Evolutionary conservation across 1,140 invertebrate species (phyloP), one percentile per base, ranked within the genome.

Genomic region (Rhagoletis zephyria): DNA sequence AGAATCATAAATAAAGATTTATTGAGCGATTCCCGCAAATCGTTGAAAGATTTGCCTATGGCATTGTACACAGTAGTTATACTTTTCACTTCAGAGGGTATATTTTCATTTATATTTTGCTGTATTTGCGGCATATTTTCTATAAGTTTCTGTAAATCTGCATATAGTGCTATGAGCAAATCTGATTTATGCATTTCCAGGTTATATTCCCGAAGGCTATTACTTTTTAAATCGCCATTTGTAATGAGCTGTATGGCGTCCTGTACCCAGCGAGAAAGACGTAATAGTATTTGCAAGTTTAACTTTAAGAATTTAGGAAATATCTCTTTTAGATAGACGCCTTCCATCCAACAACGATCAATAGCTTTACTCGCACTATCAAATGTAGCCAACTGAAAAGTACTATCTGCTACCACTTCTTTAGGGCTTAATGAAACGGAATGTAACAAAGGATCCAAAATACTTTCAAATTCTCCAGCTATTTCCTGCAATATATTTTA

Each of bases 231-330:
- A n/a, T 30, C 40, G 0, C 89, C 88, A 2, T 88, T 70, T 9
- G 85, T 56, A 9, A 90, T 93, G 14, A 89, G 19, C 88, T 93
- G 92, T 30, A 94, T 87, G 6, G 92, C 91, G 88, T 90, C 92
- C 61, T 93, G 91, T 45, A 95, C 94, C 96, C 97, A 98, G 16
- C 94, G 95, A 45, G 94, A 93, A 92, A 97, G 97, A 89, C 97
- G 95, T 48, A 96, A 95, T 42, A 97, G 89, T 51, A 98, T 94
- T 94, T 98, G 97, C 48, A 98, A 93, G 74, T 95, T 96, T 6
- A 98, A 94, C 93, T 98, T 98, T 95, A 97, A 98, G 93, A 98
- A 98, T 90, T 96, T 96, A 89, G 96, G 95, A 89, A 95, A 94
- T 1, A 98, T 91, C 85, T 96, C 95, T 4, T 94, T 92, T 56